These are phyloP conservation scores for Sus cebifrons DNA, from an alignment of 2,797 vertebrate genomes.

Conservation along the genomic window DNA sequence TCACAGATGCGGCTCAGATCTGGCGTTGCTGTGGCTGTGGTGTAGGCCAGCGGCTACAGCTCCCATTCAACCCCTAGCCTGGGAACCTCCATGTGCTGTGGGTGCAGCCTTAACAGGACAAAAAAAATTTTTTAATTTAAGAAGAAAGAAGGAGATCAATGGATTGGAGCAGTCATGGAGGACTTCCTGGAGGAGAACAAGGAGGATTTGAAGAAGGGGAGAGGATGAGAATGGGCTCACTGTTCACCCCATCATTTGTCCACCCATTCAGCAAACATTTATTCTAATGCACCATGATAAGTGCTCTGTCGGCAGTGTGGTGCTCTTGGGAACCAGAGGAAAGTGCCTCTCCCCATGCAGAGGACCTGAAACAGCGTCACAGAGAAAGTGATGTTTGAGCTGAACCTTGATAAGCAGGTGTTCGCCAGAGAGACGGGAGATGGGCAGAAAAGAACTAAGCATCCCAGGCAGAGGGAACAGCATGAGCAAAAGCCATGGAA, in stretches of 20 bases:
- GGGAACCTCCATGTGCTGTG: too few relatives aligned
- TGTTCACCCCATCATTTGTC: not conserved
- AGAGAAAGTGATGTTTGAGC: not conserved
- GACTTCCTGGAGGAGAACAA: slow-evolving; percentile 24
- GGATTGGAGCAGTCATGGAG: not conserved
- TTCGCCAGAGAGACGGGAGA: not conserved
- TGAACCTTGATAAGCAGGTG: not conserved
- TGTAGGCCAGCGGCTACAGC: too few relatives aligned
- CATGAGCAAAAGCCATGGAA: not conserved
- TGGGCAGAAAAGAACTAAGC: not conserved
- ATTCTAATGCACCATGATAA: not conserved
- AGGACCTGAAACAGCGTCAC: not conserved
- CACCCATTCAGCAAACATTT: not conserved
- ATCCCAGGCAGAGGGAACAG: not conserved
- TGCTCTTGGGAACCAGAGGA: not conserved
- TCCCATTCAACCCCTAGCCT: too few relatives aligned
- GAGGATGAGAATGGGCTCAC: not conserved
- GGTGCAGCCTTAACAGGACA: too few relatives aligned
- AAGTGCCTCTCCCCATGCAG: not conserved
- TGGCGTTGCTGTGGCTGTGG: too few relatives aligned
- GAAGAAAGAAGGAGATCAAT: not conserved
- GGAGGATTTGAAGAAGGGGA: not conserved
- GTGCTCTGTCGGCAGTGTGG: not conserved
- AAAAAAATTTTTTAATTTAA: not conserved
- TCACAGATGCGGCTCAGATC: too few relatives aligned